Base-by-base conservation (phyloP, 1,140 invertebrate genomes). In the Notospermus geniculatus region DNA sequence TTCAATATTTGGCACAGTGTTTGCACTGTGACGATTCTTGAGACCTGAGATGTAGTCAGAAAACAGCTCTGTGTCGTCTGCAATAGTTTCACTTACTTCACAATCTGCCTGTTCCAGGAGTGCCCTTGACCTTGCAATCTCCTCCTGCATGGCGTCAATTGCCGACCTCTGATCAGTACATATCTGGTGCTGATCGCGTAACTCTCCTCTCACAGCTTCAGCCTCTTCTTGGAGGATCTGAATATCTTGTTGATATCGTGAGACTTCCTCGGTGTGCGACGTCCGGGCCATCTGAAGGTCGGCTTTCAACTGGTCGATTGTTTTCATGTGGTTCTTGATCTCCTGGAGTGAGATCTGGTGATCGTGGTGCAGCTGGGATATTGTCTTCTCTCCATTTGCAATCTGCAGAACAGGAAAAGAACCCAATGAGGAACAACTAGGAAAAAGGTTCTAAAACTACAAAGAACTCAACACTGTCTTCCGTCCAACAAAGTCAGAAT, bases 311-410 rank as follows among this genome's bases (percentile, higher is more conserved):
- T 78, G 76, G 19, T 80, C 78, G 15, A 79, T 74, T 2, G 68
- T 69, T n/a, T 71, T 62, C 59, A 75, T 53, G n/a, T 79, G 74
- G 59, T 76, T 78, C 62, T 73, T 73, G 13, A 74, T 75, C 76
- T 79, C 76, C 58, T 75, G 73, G 29, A 74, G 53, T 1, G 75
- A 65, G 52, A 79, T 74, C 54, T 79, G 73, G 56, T 77, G 73
- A 50, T 76, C 75, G 70, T 77, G 73, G 52, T 76, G 71, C 5
- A 77, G 60, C 41, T 78, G 66, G 32, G 77, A 71, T 19, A 79
- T 74, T 17, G 60, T 71, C 56, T 77, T 79, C 32, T 71, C 75
- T 65, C 72, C 69, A 36, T 71, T 62, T 9, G 57, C 57, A 61
- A 73, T 66, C 76, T 76, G 57, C 22, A 63, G 61, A 54, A 55